Evolutionary conservation across 2,888 invertebrate species (phyloP).

Genomic region (Drosophila lacicola): DNA sequence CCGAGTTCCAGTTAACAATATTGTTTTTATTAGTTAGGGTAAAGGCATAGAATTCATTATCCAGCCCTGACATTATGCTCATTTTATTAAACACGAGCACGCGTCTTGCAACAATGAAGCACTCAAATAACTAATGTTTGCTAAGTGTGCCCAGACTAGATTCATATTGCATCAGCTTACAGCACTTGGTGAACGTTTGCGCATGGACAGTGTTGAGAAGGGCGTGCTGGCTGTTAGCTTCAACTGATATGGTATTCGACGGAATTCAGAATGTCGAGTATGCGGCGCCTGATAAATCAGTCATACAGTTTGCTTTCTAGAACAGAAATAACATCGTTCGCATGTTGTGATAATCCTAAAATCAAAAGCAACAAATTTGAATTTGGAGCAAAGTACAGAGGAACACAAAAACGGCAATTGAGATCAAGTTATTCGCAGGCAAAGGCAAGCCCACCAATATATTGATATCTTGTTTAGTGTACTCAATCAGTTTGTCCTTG

Average conservation of each 20-base stretch:
- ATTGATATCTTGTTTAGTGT: neutral
- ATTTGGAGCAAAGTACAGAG: constrained; percentile 45
- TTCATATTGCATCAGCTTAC: too few species aligned
- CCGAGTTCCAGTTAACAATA: constrained; percentile 92
- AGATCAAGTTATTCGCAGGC: constrained; percentile 23
- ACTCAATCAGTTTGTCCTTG: neutral
- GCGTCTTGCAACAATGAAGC: too few species aligned
- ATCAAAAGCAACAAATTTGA: constrained; percentile 44
- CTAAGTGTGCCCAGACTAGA: neutral
- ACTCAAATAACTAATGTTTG: too few species aligned
- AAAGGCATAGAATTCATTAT: constrained; percentile 86
- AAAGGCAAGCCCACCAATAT: constrained; percentile 7
- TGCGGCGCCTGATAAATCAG: constrained; percentile 23
- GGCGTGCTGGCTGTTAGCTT: neutral
- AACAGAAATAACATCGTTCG: constrained; percentile 34
- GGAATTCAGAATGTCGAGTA: constrained; percentile 26
- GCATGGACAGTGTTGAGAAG: neutral
- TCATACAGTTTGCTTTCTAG: constrained; percentile 18
- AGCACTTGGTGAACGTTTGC: too few species aligned
- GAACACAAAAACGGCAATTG: constrained; percentile 43
- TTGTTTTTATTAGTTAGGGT: constrained; percentile 90
- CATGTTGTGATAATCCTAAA: constrained; percentile 39
- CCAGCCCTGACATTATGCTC: neutral
- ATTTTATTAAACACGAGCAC: neutral
- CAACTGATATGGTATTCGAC: neutral